Evolutionary conservation across 2,113 vertebrate genomes (phyloP).

Genomic region (Tupaia tana): DNA sequence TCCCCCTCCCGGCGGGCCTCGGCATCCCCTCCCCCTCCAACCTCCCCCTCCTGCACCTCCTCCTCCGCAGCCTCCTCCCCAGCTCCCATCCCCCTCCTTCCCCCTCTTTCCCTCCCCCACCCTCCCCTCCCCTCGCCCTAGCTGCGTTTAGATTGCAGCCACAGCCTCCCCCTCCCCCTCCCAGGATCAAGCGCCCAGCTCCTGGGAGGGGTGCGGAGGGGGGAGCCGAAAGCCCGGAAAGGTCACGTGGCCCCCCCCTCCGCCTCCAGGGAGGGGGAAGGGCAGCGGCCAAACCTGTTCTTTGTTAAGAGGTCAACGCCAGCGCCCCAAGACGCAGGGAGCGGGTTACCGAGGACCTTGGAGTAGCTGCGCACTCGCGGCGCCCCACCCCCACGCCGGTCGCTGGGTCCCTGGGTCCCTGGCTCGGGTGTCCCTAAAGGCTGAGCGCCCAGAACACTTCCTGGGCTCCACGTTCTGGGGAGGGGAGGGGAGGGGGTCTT

Average conservation of each 20-base stretch:
- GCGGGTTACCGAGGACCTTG: constrained; percentile 85
- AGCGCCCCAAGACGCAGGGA: constrained; percentile 85
- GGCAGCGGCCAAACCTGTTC: constrained; percentile 91
- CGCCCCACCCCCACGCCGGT: background rate
- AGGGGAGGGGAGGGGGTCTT: background rate
- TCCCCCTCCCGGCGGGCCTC: constrained; percentile 43
- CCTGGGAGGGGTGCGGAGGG: background rate
- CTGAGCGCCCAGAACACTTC: background rate
- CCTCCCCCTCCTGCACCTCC: too few relatives aligned
- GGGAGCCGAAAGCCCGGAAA: constrained; percentile 80
- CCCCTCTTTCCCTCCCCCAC: background rate
- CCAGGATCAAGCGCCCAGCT: background rate
- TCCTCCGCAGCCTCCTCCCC: rapidly evolving
- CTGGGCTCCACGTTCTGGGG: background rate
- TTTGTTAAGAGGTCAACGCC: constrained; percentile 93
- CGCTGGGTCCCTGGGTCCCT: background rate
- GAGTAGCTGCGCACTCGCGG: constrained; percentile 84
- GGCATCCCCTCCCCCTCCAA: rapidly evolving
- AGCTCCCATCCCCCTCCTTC: background rate
- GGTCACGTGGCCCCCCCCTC: constrained; percentile 91
- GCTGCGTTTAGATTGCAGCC: too few relatives aligned
- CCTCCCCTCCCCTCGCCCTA: constrained; percentile 20
- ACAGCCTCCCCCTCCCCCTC: too few relatives aligned
- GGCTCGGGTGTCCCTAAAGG: background rate
- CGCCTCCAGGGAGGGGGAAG: constrained; percentile 87